Conservation (phyloP, 2,113 vertebrate species). For the Elachura formosa region DNA sequence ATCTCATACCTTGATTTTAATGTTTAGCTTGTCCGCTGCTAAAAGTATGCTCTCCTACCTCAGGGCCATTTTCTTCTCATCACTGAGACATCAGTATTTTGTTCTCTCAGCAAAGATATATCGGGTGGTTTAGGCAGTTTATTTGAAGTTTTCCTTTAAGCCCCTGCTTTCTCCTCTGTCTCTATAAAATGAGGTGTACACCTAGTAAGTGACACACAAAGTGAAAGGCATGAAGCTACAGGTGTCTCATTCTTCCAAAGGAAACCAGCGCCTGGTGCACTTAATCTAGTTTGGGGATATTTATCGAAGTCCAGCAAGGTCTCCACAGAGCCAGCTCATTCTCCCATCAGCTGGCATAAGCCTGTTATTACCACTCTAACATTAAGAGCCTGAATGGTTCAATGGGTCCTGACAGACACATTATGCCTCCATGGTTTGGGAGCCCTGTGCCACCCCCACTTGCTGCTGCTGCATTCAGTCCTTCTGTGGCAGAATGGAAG, state of each 20-base stretch:
- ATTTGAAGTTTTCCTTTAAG: neutral
- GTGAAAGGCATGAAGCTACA: neutral
- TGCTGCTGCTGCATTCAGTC: fast-evolving
- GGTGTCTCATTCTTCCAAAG: neutral
- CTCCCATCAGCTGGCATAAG: neutral
- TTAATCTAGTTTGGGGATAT: neutral
- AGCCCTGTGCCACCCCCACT: neutral
- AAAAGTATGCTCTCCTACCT: neutral
- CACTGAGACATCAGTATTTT: neutral
- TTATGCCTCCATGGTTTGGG: neutral
- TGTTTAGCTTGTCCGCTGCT: neutral
- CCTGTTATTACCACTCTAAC: neutral
- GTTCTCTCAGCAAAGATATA: neutral
- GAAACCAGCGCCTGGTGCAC: neutral
- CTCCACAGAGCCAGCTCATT: neutral
- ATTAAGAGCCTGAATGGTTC: neutral
- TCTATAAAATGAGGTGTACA: neutral
- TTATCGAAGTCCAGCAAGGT: neutral
- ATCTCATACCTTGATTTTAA: neutral
- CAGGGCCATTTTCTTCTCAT: neutral
- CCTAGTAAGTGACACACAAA: neutral
- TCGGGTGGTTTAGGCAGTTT: neutral
- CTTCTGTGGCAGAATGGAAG: fast-evolving
- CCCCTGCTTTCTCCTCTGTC: neutral
- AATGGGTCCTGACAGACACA: neutral